Percentiles rank a stretch among this genome's conserved stretches.
phyloP scores from a whole-genome alignment of 2,888 invertebrate genomes.

The Dexiosoma caninum region DNA sequence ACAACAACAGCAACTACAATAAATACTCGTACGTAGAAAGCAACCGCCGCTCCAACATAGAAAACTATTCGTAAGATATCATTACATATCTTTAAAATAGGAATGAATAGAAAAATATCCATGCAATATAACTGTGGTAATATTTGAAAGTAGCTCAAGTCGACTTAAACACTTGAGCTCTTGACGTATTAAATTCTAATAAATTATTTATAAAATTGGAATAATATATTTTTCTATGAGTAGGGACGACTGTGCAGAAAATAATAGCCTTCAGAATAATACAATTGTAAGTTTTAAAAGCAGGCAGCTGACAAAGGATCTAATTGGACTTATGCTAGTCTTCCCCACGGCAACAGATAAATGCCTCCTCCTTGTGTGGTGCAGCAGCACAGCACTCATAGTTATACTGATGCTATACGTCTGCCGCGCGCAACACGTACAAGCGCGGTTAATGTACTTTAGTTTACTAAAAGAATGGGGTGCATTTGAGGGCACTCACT shows the following conservation, averaged over 20 bases:
- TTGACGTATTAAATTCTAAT: too few relatives aligned
- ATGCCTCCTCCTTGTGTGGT: constrained; percentile 28
- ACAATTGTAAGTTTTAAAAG: too few relatives aligned
- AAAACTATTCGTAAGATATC: constrained; percentile 55
- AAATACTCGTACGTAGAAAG: not conserved
- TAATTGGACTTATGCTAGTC: too few relatives aligned
- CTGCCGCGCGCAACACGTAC: constrained; percentile 42
- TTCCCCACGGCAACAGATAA: too few relatives aligned
- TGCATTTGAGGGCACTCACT: constrained; percentile 30
- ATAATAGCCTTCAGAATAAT: too few relatives aligned
- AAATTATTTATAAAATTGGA: too few relatives aligned
- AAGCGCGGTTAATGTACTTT: constrained; percentile 57
- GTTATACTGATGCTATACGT: constrained; percentile 1
- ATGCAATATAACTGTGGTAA: too few relatives aligned
- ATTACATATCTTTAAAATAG: constrained; percentile 54
- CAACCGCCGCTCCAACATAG: constrained; percentile 12
- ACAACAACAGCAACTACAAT: not conserved
- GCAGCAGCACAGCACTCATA: not conserved
- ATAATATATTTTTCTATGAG: too few relatives aligned
- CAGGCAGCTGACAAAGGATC: too few relatives aligned
- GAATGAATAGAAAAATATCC: constrained; percentile 8
- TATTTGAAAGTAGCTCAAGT: too few relatives aligned
- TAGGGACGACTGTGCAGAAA: too few relatives aligned
- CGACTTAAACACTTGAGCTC: too few relatives aligned
- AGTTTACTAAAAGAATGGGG: constrained; percentile 2